These are phyloP conservation scores for Diadegma fenestrale DNA, from an alignment of 2,888 invertebrate species.

Conservation along the genomic window DNA sequence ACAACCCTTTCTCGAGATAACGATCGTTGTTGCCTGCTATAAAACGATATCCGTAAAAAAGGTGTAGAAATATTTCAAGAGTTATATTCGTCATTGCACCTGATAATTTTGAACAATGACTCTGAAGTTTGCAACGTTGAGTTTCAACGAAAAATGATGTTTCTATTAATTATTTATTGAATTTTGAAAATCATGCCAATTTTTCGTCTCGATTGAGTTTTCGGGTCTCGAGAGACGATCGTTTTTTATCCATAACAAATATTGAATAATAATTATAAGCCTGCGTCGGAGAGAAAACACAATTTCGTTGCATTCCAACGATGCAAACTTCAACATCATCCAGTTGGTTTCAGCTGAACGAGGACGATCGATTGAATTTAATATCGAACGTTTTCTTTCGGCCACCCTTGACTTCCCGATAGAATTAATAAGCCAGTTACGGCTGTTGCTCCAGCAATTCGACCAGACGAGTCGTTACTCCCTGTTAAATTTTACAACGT, in stretches of 20 bases:
- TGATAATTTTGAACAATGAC: conserved; percentile 15
- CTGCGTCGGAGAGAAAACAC: too few relatives aligned
- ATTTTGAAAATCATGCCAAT: too few relatives aligned
- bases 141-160: too few relatives aligned
- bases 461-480: conserved; percentile 22
- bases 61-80: conserved; percentile 22
- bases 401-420: neutral
- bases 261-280: too few relatives aligned
- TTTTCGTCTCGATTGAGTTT: too few relatives aligned
- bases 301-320: too few relatives aligned
- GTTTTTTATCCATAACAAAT: too few relatives aligned
- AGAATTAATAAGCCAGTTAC: conserved; percentile 32
- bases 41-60: neutral
- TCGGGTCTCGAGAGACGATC: too few relatives aligned
- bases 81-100: conserved; percentile 18
- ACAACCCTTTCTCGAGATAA: too few relatives aligned
- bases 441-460: conserved; percentile 26
- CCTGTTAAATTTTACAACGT: conserved; percentile 21
- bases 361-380: conserved; percentile 42
- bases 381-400: conserved; percentile 23
- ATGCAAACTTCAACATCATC: too few relatives aligned
- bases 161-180: too few relatives aligned
- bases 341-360: neutral
- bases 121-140: too few relatives aligned
- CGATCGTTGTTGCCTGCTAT: neutral